Evolutionary conservation across 2,113 vertebrate species (phyloP).

Genomic region (Python bivittatus): DNA sequence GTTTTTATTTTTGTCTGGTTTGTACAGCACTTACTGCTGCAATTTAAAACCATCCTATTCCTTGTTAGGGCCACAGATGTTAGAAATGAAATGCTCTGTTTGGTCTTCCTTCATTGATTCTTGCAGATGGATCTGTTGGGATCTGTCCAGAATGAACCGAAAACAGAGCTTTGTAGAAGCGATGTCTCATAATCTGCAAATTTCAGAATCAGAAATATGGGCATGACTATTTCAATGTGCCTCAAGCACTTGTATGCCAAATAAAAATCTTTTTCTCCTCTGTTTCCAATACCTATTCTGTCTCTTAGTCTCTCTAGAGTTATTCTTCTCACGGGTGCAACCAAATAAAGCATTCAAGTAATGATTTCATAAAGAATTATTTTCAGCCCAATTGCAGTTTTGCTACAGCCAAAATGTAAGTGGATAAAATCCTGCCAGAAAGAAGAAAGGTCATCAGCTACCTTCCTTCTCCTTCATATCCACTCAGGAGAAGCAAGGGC

Average conservation of each 20-base stretch:
- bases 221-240: neutral
- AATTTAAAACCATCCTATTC: conserved; percentile 22
- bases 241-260: neutral
- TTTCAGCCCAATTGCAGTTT: neutral
- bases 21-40: neutral
- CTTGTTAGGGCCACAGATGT: neutral
- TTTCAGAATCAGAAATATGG: neutral
- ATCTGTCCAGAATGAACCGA: conserved; percentile 2
- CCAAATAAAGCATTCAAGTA: neutral
- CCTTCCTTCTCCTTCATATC: neutral
- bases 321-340: neutral
- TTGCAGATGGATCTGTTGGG: neutral
- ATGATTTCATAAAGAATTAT: neutral
- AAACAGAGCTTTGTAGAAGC: neutral
- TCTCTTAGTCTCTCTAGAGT: neutral
- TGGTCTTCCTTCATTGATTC: neutral
- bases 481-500: neutral
- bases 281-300: neutral
- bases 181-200: neutral
- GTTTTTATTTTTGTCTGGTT: conserved; percentile 9
- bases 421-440: neutral
- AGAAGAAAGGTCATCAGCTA: neutral
- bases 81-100: conserved; percentile 10
- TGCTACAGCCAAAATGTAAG: neutral
- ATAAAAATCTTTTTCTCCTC: neutral